Conservation (phyloP, 2,888 invertebrate species). For the Heliconius erato region DNA sequence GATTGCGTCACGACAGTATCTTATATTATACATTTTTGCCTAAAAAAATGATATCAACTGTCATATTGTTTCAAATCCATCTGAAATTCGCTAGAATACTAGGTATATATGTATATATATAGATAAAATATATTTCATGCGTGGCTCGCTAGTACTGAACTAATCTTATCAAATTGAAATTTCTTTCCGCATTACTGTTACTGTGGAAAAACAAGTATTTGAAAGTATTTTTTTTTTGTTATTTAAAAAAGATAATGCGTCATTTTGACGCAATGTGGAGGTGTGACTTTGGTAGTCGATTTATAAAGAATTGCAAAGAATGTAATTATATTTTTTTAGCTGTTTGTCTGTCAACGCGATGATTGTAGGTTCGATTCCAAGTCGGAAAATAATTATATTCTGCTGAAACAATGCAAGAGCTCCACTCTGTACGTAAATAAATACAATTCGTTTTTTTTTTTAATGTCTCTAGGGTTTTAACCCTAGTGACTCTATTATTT, state of each 20-base stretch:
- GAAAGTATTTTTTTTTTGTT: not conserved
- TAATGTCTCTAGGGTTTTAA: too few relatives aligned
- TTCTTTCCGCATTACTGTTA: constrained; percentile 18
- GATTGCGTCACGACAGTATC: not conserved
- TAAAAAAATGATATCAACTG: too few relatives aligned
- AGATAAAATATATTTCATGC: constrained; percentile 4
- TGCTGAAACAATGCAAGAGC: too few relatives aligned
- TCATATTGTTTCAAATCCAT: too few relatives aligned
- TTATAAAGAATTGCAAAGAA: too few relatives aligned
- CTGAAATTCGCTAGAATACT: not conserved
- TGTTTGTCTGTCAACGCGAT: not conserved
- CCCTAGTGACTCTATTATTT: too few relatives aligned
- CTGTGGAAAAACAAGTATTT: constrained; percentile 3
- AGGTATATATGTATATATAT: too few relatives aligned
- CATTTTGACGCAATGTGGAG: not conserved
- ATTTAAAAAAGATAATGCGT: constrained; percentile 2
- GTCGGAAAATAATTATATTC: not conserved
- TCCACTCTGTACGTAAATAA: too few relatives aligned
- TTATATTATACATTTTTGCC: too few relatives aligned
- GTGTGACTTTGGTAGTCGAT: too few relatives aligned
- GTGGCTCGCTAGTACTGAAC: not conserved
- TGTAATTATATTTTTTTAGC: too few relatives aligned
- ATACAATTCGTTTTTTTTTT: too few relatives aligned
- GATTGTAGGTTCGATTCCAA: not conserved
- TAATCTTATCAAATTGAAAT: constrained; percentile 23